phyloP scores from a whole-genome alignment of 1,140 invertebrate genomes.

The Hyles euphorbiae region DNA sequence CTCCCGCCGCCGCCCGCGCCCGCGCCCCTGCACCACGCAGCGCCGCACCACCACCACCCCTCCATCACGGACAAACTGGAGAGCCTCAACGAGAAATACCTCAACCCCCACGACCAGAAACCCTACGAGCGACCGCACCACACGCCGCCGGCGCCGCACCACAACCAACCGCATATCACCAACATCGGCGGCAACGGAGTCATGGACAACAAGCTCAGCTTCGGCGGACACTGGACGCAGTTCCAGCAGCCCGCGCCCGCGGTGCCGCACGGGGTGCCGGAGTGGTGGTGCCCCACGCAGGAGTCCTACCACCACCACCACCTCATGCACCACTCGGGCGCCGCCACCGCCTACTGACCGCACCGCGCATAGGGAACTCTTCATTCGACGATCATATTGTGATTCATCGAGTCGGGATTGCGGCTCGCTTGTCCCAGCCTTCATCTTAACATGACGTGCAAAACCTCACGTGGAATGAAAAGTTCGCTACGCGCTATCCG shows the following conservation, averaged over 20 bases:
- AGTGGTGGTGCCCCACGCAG: slow-evolving; percentile 73
- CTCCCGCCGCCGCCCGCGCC: slow-evolving; percentile 38
- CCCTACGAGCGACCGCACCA: slow-evolving; percentile 42
- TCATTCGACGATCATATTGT: slow-evolving; percentile 50
- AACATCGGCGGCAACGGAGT: slow-evolving; percentile 66
- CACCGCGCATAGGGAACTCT: slow-evolving; percentile 73
- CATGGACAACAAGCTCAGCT: slow-evolving; percentile 65
- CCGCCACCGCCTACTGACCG: slow-evolving; percentile 72
- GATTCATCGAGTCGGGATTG: not conserved
- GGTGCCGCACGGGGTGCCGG: slow-evolving; percentile 58
- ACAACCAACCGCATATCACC: slow-evolving; percentile 58
- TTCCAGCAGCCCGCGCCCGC: slow-evolving; percentile 64
- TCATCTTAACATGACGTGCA: too few species aligned
- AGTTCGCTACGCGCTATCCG: slow-evolving; percentile 60
- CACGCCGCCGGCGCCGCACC: slow-evolving; percentile 44
- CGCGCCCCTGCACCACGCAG: slow-evolving; percentile 20
- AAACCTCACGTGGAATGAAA: slow-evolving; percentile 59
- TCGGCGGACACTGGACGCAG: slow-evolving; percentile 60
- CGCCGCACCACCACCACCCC: slow-evolving; percentile 56
- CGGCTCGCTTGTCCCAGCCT: not conserved
- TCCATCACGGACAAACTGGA: slow-evolving; percentile 71
- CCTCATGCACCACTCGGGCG: slow-evolving; percentile 68
- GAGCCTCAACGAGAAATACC: slow-evolving; percentile 72
- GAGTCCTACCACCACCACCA: slow-evolving; percentile 68
- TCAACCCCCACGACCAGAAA: slow-evolving; percentile 65